Conservation (phyloP, 2,888 invertebrate species). For the Tuberolachnus salignus region DNA sequence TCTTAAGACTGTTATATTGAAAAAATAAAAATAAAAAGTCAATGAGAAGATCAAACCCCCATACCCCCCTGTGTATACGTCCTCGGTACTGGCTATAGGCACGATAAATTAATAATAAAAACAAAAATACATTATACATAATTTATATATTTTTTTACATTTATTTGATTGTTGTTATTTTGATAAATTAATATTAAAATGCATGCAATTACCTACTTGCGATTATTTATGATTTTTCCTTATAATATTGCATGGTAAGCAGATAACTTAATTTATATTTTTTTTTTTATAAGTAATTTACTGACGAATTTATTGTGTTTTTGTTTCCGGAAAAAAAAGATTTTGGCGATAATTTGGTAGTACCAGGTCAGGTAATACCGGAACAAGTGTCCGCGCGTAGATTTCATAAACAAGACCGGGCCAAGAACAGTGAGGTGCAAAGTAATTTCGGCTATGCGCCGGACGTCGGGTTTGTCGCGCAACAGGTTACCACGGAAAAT, state of each 20-base stretch:
- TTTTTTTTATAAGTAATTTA: background rate
- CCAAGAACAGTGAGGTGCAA: slow-evolving; percentile 32
- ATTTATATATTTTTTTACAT: too few species aligned
- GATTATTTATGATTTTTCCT: background rate
- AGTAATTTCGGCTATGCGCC: background rate
- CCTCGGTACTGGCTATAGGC: too few species aligned
- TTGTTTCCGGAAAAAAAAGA: background rate
- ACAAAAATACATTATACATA: too few species aligned
- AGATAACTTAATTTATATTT: background rate
- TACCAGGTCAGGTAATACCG: too few species aligned
- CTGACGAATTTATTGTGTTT: background rate
- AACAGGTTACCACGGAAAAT: slow-evolving; percentile 40
- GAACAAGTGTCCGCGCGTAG: background rate
- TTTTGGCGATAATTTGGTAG: background rate
- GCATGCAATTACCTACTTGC: background rate
- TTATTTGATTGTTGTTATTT: too few species aligned
- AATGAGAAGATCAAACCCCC: too few species aligned
- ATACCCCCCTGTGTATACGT: too few species aligned
- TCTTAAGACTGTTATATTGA: too few species aligned
- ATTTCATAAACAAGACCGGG: slow-evolving; percentile 2
- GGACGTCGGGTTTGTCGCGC: background rate
- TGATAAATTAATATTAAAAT: background rate
- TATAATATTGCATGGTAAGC: background rate
- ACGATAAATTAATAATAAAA: too few species aligned
- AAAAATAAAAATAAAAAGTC: too few species aligned